phyloP scores from a whole-genome alignment of 2,888 invertebrate species.

The Netelia melanura region DNA sequence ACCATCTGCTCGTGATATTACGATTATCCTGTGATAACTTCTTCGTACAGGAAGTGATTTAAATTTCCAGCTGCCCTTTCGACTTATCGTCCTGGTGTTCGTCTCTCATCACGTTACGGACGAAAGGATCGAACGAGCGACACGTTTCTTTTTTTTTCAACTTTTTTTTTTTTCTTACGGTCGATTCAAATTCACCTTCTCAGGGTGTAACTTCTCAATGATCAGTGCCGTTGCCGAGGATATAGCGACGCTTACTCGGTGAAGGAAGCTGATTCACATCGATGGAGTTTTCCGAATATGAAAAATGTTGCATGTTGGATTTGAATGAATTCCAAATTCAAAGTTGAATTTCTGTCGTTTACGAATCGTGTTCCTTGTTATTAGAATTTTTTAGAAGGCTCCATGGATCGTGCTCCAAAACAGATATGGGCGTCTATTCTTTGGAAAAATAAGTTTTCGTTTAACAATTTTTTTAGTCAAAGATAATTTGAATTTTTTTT shows the following conservation, averaged over 20 bases:
- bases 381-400: constrained; percentile 17
- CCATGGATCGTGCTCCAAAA: constrained; percentile 14
- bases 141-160: constrained; percentile 21
- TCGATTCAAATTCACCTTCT: constrained; percentile 20
- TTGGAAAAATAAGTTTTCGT: not conserved
- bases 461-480: too few species aligned
- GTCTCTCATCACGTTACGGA: constrained; percentile 47
- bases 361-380: not conserved
- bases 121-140: constrained; percentile 38
- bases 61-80: not conserved
- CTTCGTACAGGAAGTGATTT: constrained; percentile 7
- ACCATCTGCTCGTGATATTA: not conserved
- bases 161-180: constrained; percentile 17
- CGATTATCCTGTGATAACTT: not conserved
- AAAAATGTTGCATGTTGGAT: not conserved
- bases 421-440: not conserved
- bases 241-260: constrained; percentile 28
- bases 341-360: not conserved
- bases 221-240: constrained; percentile 32
- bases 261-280: constrained; percentile 33
- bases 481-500: too few species aligned
- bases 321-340: too few species aligned
- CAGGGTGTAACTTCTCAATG: constrained; percentile 25
- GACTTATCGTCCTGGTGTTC: constrained; percentile 6
- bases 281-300: constrained; percentile 31